phyloP scores from a whole-genome alignment of 1,140 invertebrate species.

The Neodiprion virginianus region DNA sequence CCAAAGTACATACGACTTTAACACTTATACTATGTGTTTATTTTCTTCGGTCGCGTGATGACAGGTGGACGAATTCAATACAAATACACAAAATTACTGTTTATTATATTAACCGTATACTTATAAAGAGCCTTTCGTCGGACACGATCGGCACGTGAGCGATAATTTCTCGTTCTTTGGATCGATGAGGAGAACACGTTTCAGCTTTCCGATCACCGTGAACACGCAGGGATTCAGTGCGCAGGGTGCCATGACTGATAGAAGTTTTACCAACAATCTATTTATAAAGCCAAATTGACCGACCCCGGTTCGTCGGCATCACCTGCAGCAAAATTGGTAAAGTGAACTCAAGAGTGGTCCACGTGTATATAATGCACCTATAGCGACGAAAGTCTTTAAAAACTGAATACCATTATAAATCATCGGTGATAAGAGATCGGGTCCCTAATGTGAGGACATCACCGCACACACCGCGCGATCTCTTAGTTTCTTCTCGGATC shows the following conservation, averaged over 20 bases:
- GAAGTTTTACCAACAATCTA: background rate
- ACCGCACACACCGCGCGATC: constrained; percentile 3
- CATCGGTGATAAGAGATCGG: constrained; percentile 4
- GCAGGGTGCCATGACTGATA: background rate
- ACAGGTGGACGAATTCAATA: background rate
- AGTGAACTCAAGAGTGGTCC: background rate
- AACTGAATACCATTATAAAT: constrained; percentile 3
- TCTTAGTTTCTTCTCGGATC: constrained; percentile 4
- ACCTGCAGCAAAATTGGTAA: background rate
- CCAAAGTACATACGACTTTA: background rate
- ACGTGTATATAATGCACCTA: background rate
- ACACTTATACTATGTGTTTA: background rate
- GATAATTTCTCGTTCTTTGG: background rate
- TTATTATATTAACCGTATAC: background rate
- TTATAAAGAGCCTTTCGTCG: background rate
- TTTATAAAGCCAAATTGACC: background rate
- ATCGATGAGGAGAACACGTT: background rate
- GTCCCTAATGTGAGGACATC: constrained; percentile 6
- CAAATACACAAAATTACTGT: background rate
- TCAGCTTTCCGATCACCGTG: background rate
- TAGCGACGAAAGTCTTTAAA: constrained; percentile 3
- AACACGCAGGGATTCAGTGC: background rate
- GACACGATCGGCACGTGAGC: background rate
- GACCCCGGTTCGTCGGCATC: background rate
- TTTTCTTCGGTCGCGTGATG: background rate